A percentile compares a stretch with the other conserved stretches of the same genome.
Conservation (phyloP, 2,113 vertebrate genomes). For the Centrocercus urophasianus region DNA sequence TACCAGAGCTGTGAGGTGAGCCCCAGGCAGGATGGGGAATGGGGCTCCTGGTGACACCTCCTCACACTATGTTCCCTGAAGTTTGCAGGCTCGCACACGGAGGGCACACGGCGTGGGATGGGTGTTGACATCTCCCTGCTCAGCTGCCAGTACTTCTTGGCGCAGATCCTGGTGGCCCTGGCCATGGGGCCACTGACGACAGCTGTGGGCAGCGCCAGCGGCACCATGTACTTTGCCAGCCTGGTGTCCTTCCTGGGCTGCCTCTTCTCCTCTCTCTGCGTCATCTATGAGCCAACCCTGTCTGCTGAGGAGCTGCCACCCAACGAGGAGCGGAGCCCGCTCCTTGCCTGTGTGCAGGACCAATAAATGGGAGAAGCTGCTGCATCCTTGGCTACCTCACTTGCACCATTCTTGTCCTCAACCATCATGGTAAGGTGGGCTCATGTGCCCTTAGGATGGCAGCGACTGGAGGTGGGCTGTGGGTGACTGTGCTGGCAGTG, state of each 20-base stretch:
- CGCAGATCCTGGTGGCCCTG: constrained; percentile 94
- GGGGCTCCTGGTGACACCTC: not conserved
- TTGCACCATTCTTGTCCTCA: not conserved
- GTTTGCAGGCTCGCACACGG: constrained; percentile 88
- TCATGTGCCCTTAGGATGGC: accelerated
- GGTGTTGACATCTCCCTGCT: constrained; percentile 96
- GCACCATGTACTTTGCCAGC: constrained; percentile 97
- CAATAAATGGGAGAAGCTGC: constrained; percentile 10
- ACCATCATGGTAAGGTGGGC: accelerated
- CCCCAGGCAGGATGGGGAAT: not conserved
- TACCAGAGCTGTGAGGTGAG: constrained; percentile 95
- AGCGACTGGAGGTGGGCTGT: not conserved
- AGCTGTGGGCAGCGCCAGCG: constrained; percentile 92
- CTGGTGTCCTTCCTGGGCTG: constrained; percentile 94
- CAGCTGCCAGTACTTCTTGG: constrained; percentile 98
- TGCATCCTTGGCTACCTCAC: not conserved
- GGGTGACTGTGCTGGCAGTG: not conserved
- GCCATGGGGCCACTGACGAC: constrained; percentile 94
- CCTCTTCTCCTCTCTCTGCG: constrained; percentile 92
- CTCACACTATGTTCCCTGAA: constrained; percentile 49
- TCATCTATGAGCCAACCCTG: constrained; percentile 88
- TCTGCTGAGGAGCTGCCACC: constrained; percentile 79
- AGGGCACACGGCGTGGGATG: constrained; percentile 90
- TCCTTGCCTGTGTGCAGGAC: constrained; percentile 81
- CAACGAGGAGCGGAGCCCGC: constrained; percentile 86